Percentiles rank a stretch among this genome's conserved stretches.
phyloP scores from a whole-genome alignment of 2,797 vertebrate species.

The Pelodytes ibericus region DNA sequence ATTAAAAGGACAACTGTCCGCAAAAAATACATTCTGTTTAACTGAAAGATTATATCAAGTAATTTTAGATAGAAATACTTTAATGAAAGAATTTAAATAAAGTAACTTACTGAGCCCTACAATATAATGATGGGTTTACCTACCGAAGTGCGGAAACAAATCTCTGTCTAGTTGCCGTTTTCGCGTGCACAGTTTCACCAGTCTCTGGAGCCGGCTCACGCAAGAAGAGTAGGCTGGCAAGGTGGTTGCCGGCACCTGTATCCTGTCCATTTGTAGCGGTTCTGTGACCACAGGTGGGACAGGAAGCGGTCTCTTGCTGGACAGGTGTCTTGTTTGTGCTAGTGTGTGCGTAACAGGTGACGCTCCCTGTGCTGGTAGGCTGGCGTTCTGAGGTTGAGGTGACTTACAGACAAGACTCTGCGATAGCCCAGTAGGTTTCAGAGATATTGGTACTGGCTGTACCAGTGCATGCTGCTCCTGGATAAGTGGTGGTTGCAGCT shows the following conservation, averaged over 20 bases:
- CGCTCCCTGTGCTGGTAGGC: slow-evolving; percentile 89
- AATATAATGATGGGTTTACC: slow-evolving; percentile 46
- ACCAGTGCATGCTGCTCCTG: slow-evolving; percentile 78
- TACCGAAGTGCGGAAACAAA: slow-evolving; percentile 96
- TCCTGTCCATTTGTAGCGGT: slow-evolving; percentile 74
- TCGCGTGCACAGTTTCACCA: slow-evolving; percentile 92
- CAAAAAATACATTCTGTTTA: no score
- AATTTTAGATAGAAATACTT: no score
- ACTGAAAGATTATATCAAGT: no score
- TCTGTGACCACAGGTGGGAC: slow-evolving; percentile 74
- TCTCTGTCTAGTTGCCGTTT: slow-evolving; percentile 89
- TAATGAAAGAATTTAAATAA: no score
- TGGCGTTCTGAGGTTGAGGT: slow-evolving; percentile 90
- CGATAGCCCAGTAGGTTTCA: slow-evolving; percentile 76
- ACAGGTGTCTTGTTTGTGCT: slow-evolving; percentile 83
- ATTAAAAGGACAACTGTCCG: no score
- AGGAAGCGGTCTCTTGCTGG: slow-evolving; percentile 83
- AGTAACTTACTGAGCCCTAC: no score
- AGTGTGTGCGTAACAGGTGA: slow-evolving; percentile 81
- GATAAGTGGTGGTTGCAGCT: slow-evolving; percentile 73
- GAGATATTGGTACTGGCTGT: slow-evolving; percentile 72
- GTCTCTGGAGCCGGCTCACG: slow-evolving; percentile 91
- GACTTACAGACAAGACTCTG: slow-evolving; percentile 96
- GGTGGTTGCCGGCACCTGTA: slow-evolving; percentile 88
- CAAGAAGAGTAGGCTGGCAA: slow-evolving; percentile 89